Evolutionary conservation across 2,888 invertebrate genomes (phyloP).

Genomic region (Brachyptera putata): DNA sequence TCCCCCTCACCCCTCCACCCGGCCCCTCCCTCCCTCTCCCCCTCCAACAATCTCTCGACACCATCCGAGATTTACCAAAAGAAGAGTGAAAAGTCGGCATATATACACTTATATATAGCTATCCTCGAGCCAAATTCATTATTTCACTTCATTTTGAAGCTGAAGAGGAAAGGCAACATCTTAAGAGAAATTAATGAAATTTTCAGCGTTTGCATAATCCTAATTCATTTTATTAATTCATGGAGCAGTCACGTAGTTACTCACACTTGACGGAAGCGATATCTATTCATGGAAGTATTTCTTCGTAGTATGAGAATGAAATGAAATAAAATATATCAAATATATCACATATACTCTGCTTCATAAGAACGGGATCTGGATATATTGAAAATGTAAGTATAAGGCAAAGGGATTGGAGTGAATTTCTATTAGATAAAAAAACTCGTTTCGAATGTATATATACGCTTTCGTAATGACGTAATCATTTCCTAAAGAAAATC

Average conservation of each 20-base stretch:
- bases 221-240: conserved; percentile 17
- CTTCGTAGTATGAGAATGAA: too few relatives aligned
- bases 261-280: conserved; percentile 8
- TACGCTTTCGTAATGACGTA: conserved; percentile 12
- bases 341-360: too few relatives aligned
- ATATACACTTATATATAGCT: too few relatives aligned
- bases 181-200: conserved; percentile 20
- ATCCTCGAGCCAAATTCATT: conserved; percentile 13
- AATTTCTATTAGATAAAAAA: neutral
- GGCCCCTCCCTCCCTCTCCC: too few relatives aligned
- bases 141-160: conserved; percentile 20
- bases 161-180: conserved; percentile 18
- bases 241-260: conserved; percentile 3
- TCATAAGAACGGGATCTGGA: too few relatives aligned
- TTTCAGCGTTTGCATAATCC: conserved; percentile 11
- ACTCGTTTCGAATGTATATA: neutral
- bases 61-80: neutral
- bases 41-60: neutral
- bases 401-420: too few relatives aligned
- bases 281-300: too few relatives aligned
- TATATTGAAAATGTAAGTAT: too few relatives aligned
- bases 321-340: too few relatives aligned
- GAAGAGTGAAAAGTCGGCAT: neutral
- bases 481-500: conserved; percentile 6
- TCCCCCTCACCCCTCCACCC: too few relatives aligned